Evolutionary conservation across 2,113 vertebrate species (phyloP).

Genomic region (Crotophaga sulcirostris): DNA sequence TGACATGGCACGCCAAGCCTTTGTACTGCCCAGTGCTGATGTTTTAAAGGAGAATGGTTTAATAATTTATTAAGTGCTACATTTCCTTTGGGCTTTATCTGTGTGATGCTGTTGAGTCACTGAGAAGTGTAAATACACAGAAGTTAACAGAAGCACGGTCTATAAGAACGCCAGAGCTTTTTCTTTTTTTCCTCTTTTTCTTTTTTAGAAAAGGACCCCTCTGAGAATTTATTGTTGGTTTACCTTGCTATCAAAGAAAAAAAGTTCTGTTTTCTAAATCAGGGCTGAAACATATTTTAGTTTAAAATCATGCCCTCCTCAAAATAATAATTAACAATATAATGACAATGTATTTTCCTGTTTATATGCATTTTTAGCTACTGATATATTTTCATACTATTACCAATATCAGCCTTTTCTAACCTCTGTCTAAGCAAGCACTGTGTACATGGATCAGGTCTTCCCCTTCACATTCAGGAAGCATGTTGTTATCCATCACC

Average conservation of each 20-base stretch:
- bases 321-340: not conserved
- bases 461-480: not conserved
- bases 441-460: not conserved
- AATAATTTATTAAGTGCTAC: conserved; percentile 74
- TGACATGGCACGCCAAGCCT: conserved; percentile 61
- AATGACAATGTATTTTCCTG: not conserved
- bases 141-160: conserved; percentile 25
- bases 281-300: not conserved
- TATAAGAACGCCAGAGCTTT: conserved; percentile 17
- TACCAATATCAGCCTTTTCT: not conserved
- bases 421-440: not conserved
- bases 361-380: not conserved
- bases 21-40: conserved; percentile 64
- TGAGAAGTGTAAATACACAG: conserved; percentile 46
- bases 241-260: not conserved
- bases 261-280: not conserved
- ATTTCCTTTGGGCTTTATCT: conserved; percentile 71
- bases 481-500: not conserved
- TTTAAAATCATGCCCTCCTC: not conserved
- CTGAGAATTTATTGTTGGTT: conserved; percentile 34
- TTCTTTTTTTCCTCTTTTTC: not conserved
- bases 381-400: not conserved
- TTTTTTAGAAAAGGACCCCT: not conserved
- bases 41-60: conserved; percentile 57
- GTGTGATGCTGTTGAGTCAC: conserved; percentile 56